Percentiles rank a stretch among this genome's conserved stretches.
Evolutionary conservation across 2,888 invertebrate genomes (phyloP).

Genomic region (Tubiluchus corallicola): DNA sequence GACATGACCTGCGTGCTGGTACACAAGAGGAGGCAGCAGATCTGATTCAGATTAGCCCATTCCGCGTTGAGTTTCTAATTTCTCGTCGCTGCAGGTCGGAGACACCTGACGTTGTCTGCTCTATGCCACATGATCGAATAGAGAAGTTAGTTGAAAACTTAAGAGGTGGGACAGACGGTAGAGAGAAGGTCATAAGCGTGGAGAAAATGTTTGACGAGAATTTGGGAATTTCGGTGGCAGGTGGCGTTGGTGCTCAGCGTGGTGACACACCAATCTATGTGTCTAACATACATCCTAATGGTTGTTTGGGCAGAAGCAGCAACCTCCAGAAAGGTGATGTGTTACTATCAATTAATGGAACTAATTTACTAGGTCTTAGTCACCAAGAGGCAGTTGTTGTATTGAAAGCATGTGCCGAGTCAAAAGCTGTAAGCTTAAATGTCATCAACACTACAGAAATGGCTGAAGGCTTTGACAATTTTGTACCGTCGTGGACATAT

Average conservation of each 20-base stretch:
- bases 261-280: conserved; percentile 34
- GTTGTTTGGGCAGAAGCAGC: conserved; percentile 29
- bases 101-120: conserved; percentile 26
- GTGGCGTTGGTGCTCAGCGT: conserved; percentile 30
- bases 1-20: conserved; percentile 28
- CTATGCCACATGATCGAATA: conserved; percentile 15
- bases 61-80: conserved; percentile 24
- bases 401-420: conserved; percentile 28
- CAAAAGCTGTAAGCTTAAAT: conserved; percentile 26
- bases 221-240: conserved; percentile 33
- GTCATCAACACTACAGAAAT: conserved; percentile 32
- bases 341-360: conserved; percentile 30
- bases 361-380: conserved; percentile 28
- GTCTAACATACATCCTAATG: conserved; percentile 31
- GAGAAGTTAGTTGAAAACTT: not conserved
- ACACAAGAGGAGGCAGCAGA: conserved; percentile 32
- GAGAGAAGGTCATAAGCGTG: not conserved
- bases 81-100: conserved; percentile 24
- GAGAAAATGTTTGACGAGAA: conserved; percentile 20
- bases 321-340: conserved; percentile 33
- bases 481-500: conserved; percentile 33
- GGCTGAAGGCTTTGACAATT: conserved; percentile 26
- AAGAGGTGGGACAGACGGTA: too few relatives aligned
- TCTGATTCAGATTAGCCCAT: conserved; percentile 18
- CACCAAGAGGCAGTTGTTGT: conserved; percentile 32